phyloP scores from a whole-genome alignment of 2,797 vertebrate species.

The Sparus aurata region DNA sequence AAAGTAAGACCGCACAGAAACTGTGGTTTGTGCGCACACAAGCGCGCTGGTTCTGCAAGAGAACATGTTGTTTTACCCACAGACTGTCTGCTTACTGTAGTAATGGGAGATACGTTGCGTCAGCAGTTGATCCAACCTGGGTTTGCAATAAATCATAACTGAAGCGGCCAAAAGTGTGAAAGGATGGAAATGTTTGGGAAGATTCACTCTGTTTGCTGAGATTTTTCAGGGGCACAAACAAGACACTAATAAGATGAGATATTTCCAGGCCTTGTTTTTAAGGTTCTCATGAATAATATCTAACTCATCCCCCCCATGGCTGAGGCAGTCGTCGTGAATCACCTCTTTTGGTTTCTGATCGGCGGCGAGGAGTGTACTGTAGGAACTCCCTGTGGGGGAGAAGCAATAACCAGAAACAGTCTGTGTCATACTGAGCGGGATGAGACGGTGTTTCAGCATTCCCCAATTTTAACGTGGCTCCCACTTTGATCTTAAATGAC shows the following conservation, averaged over 20 bases:
- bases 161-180: constrained; percentile 16
- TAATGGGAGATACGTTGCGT: constrained; percentile 56
- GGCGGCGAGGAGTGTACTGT: constrained; percentile 22
- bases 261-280: constrained; percentile 45
- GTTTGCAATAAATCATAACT: constrained; percentile 2
- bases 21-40: constrained; percentile 73
- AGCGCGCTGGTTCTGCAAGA: constrained; percentile 49
- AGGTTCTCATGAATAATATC: constrained; percentile 21
- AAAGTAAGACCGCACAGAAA: constrained; percentile 78
- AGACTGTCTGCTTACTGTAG: constrained; percentile 57
- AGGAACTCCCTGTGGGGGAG: constrained; percentile 68
- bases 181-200: constrained; percentile 57
- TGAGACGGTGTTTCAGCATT: constrained; percentile 37
- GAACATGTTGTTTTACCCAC: constrained; percentile 51
- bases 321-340: constrained; percentile 52
- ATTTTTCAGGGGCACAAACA: constrained; percentile 9
- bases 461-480: constrained; percentile 6
- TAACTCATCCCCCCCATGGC: constrained; percentile 50
- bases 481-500: constrained; percentile 24
- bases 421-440: constrained; percentile 59
- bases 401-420: constrained; percentile 42
- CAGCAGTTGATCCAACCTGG: constrained; percentile 24
- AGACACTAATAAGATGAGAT: constrained; percentile 9
- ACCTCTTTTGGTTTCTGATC: constrained; percentile 38
- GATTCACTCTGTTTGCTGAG: constrained; percentile 3